A percentile compares a stretch with the other conserved stretches of the same genome.
Conservation (phyloP, 2,797 vertebrate species). For the Bovichtus diacanthus region DNA sequence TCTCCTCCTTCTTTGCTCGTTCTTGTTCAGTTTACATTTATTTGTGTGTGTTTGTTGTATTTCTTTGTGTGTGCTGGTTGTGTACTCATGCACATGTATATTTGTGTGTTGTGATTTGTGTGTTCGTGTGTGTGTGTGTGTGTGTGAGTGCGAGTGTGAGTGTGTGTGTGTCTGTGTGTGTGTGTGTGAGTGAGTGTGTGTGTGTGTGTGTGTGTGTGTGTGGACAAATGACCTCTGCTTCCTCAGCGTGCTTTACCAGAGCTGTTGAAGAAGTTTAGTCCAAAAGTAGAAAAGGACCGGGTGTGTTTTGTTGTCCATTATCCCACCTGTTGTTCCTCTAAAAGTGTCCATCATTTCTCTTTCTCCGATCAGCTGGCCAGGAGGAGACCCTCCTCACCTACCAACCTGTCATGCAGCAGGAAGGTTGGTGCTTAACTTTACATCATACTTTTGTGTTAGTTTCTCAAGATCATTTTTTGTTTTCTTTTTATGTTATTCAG, state of each 20-base stretch:
- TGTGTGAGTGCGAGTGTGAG: slow-evolving; percentile 4
- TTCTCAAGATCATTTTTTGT: neutral
- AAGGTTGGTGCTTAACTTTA: slow-evolving; percentile 86
- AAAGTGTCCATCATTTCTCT: slow-evolving; percentile 56
- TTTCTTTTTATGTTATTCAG: neutral
- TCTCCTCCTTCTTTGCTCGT: neutral
- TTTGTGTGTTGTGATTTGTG: slow-evolving; percentile 19
- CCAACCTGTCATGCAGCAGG: slow-evolving; percentile 94
- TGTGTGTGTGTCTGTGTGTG: slow-evolving; percentile 4
- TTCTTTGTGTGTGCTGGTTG: slow-evolving; percentile 38
- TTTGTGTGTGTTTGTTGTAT: slow-evolving; percentile 20
- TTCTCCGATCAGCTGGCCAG: slow-evolving; percentile 87
- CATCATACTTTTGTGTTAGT: neutral
- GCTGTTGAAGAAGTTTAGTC: slow-evolving; percentile 45
- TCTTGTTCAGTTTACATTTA: slow-evolving; percentile 8
- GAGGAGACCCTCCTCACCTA: slow-evolving; percentile 93
- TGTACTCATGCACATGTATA: slow-evolving; percentile 22
- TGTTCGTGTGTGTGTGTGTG: slow-evolving; percentile 2
- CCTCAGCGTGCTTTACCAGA: slow-evolving; percentile 50
- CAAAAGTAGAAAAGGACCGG: slow-evolving; percentile 28
- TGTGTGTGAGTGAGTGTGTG: neutral
- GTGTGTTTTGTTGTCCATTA: neutral
- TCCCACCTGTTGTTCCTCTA: neutral
- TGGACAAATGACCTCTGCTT: slow-evolving; percentile 27
- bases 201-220: neutral